Evolutionary conservation across 2,113 vertebrate genomes (phyloP), one percentile per base, ranked within the genome.

Genomic region (Syngnathus floridae): DNA sequence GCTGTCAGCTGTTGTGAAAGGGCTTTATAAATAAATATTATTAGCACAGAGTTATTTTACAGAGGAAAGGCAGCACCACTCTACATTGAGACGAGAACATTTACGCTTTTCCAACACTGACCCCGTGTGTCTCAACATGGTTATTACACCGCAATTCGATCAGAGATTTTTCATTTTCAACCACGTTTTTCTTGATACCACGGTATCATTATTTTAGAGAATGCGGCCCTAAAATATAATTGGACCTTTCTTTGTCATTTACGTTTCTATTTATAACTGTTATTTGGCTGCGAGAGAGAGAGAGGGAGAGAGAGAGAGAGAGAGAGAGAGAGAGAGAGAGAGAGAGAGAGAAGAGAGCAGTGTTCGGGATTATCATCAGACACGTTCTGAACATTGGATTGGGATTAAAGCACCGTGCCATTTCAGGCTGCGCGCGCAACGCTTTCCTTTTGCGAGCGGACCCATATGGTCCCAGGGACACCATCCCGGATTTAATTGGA

Each of bases 311-410:
- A 51, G 10, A 13, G 46, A 64, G 45, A 52, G 31, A 64, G 10
- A 13, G 46, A 64, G 45, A 52, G 31, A 64, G 10, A 7, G 46
- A 64, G 45, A 52, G 31, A 64, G 12, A 16, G 48, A 65, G 46
- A 41, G 35, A 65, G 12, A 16, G 48, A 54, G 16, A 38, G 70
- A 46, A 41, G 41, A 10, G 70, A 22, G 62, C 69, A 54, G 62
- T 41, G 65, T 10, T 60, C 4, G 52, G 26, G 54, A 56, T 57
- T 49, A 71, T 82, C 82, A 86, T 88, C 86, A 87, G 60, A 51
- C 13, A 1, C 5, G 1, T 46, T 61, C 58, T 64, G 65, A 48
- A 63, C 66, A 64, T 37, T 78, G 64, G 10, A 19, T 55, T 49
- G 21, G 78, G 84, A 88, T 86, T 84, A 84, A 63, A 14, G 57